phyloP scores from a whole-genome alignment of 2,888 invertebrate species.

The Synergus laeviventris region DNA sequence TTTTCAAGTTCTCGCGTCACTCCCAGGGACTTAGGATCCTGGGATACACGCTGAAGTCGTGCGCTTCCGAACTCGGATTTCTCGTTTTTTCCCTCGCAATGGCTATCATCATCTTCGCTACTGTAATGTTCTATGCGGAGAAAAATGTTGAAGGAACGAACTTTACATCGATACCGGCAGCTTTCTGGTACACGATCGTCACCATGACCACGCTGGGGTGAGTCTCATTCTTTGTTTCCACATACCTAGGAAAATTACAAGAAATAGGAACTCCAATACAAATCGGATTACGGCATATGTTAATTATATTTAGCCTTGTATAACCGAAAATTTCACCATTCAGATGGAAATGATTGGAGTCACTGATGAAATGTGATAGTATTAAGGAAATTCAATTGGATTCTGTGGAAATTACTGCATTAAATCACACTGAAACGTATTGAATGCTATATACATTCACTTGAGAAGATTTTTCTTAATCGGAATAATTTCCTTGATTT shows the following conservation, averaged over 20 bases:
- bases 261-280: neutral
- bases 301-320: neutral
- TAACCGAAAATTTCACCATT: neutral
- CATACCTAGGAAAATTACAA: neutral
- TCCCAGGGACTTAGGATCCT: slow-evolving; percentile 98
- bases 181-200: slow-evolving; percentile 99
- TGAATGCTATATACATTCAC: neutral
- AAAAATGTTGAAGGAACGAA: slow-evolving; percentile 98
- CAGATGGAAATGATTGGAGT: neutral
- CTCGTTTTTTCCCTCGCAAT: slow-evolving; percentile 99
- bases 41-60: slow-evolving; percentile 99
- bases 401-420: neutral
- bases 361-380: slow-evolving; percentile 1
- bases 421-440: slow-evolving; percentile 6
- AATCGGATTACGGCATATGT: neutral
- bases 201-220: slow-evolving; percentile 99
- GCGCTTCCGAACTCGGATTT: slow-evolving; percentile 99
- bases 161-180: slow-evolving; percentile 99
- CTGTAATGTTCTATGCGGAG: slow-evolving; percentile 99
- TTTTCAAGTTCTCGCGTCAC: slow-evolving; percentile 99
- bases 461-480: neutral
- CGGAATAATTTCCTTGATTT: neutral
- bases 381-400: slow-evolving; percentile 17
- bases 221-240: slow-evolving; percentile 76
- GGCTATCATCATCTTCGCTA: slow-evolving; percentile 99